Evolutionary conservation across 64 coral and sea anemone genomes (phyloP), one percentile per base, ranked within the genome.

Genomic region (Porites australiensis): DNA sequence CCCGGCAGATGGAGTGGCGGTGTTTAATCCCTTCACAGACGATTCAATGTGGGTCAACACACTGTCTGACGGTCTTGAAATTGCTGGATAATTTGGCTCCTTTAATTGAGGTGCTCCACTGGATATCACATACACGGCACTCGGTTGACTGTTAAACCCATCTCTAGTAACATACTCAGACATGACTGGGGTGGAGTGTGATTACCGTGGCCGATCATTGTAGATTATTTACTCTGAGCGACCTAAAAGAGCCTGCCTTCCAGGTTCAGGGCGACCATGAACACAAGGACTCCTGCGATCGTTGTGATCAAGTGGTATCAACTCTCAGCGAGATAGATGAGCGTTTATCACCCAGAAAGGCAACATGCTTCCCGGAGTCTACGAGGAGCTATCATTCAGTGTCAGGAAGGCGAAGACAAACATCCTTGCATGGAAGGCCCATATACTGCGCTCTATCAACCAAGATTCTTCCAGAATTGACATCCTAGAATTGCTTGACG

Each of bases 351-450:
- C 72, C 44, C 72, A 74, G 44, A 48, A 9, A 3, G 44, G 45
- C 2, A 74, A 74, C 72, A 2, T 74, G 43, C 9, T 10, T 20
- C 8, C 71, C 10, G 21, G 62, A 10, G 71, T 45, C 12, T 18
- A 88, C 18, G 71, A 88, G 59, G 72, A 76, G 55, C 71, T 88
- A 10, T 47, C n/a, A 14, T 87, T 53, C 50, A 73, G 2, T 4
- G 13, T 87, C 12, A 66, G 52, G 48, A 53, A 86, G 64, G 82
- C 59, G 15, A 49, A 65, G 16, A 63, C 58, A 76, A 52, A 22
- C 49, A 90, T 90, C 27, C 59, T 45, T 46, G 48, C 75, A 75
- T 11, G 88, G 88, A 90, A 90, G 65, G 52, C 89, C 50, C 89
- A 91, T 27, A 64, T 83, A 45, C 65, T 89, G 2, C 58, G 74